A percentile compares a stretch with the other conserved stretches of the same genome.
Evolutionary conservation across 2,797 vertebrate species (phyloP).

Genomic region (Girardinus metallicus): DNA sequence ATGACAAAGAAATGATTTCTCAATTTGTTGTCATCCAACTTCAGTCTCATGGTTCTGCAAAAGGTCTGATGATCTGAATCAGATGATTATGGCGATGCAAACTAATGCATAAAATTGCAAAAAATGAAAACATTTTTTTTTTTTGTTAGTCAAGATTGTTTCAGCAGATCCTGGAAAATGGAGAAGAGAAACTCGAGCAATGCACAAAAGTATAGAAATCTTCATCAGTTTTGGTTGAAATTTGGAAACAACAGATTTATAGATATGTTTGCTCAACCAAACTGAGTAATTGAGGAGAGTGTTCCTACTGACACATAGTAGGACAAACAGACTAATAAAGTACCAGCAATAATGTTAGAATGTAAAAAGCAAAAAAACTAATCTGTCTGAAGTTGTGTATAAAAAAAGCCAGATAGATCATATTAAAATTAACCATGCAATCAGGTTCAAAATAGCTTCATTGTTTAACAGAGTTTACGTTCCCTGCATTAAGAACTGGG

Average conservation of each 20-base stretch:
- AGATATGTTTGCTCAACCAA: neutral
- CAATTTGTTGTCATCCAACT: neutral
- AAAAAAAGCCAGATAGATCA: too few relatives aligned
- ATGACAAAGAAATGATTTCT: conserved; percentile 1
- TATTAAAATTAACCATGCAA: neutral
- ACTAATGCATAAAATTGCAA: neutral
- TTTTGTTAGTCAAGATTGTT: neutral
- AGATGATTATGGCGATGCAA: neutral
- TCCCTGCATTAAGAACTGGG: neutral
- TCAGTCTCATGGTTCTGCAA: neutral
- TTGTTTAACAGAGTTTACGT: neutral
- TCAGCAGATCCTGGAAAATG: neutral
- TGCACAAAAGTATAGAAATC: neutral
- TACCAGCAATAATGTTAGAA: neutral
- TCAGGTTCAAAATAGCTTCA: neutral
- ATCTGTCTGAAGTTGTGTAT: too few relatives aligned
- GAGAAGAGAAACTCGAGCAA: neutral
- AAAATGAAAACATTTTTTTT: too few relatives aligned
- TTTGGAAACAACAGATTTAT: neutral
- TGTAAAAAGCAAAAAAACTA: neutral
- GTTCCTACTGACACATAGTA: neutral
- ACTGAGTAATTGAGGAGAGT: neutral
- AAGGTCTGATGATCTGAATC: neutral
- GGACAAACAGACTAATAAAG: neutral
- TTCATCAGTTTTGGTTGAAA: neutral